Base-by-base conservation (phyloP, 2,113 vertebrate genomes). In the Tyto alba region DNA sequence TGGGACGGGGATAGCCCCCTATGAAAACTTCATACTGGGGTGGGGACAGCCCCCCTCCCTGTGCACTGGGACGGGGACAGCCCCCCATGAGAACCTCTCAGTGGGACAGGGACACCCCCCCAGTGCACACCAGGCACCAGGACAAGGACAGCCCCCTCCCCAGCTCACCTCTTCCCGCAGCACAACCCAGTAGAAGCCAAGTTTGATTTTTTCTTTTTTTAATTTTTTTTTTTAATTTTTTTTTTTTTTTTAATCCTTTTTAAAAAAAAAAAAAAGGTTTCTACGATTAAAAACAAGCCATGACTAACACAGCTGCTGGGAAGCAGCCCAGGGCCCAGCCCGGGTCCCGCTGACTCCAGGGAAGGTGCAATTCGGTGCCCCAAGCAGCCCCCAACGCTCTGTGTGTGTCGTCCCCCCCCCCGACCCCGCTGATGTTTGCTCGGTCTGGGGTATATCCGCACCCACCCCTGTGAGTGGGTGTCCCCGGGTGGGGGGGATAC, bases 241-340 rank as follows among this genome's bases (percentile, higher is more conserved):
- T 27, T 25, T 43, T 32, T 10, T 52, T 30, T 52, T 81, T 69
- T 36, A 86, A 73, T 60, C 18, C 30, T 93, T 75, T n/a, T n/a
- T n/a, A 6, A 67, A 50, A 91, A 78, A 77, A 30, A 23, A 71
- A 16, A 27, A 13, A 6, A 56, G 2, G 16, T 90, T 94, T 81
- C 64, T 76, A 25, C 68, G 38, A 62, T 32, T 11, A 4, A 27
- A 83, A 5, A n/a, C 77, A 52, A 89, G 36, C 77, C 29, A 14
- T 18, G 77, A 56, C 3, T 1, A 75, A 57, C 56, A 7, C 41
- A 30, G 77, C 78, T 38, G 48, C 10, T 80, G 85, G 73, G 67
- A 72, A 87, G 38, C 11, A 14, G 2, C 90, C 93, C 75, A 29
- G 78, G 92, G 67, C 67, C 88, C 88, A 74, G 94, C 94, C 94